phyloP scores from a whole-genome alignment of 2,888 invertebrate genomes.

The Fabriciana adippe region DNA sequence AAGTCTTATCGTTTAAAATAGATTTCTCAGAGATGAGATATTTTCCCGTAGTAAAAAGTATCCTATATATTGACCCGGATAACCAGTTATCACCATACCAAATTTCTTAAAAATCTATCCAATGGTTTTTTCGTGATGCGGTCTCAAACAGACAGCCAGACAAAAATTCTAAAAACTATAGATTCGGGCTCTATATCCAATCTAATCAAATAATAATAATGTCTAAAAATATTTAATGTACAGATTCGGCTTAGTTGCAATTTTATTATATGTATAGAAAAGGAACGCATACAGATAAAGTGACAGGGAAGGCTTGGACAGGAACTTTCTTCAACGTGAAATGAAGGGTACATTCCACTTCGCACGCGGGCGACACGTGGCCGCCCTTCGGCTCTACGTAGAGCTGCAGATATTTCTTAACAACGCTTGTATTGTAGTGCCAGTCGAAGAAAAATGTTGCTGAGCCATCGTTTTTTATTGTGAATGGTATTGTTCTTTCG shows the following conservation, averaged over 20 bases:
- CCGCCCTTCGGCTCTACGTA: conserved; percentile 65
- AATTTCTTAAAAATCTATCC: no score
- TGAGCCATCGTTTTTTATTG: conserved; percentile 70
- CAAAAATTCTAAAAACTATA: no score
- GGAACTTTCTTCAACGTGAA: conserved; percentile 69
- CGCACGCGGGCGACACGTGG: conserved; percentile 60
- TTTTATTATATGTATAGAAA: neutral
- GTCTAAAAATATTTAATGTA: no score
- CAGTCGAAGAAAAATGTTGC: conserved; percentile 73
- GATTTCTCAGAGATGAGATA: no score
- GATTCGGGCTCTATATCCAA: no score
- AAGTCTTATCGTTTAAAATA: no score
- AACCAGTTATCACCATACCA: no score
- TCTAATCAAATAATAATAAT: no score
- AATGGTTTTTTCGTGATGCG: no score
- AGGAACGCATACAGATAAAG: conserved; percentile 53
- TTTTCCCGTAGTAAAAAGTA: no score
- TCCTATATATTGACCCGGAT: no score
- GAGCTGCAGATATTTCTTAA: conserved; percentile 68
- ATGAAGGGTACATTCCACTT: conserved; percentile 60
- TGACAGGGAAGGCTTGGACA: conserved; percentile 66
- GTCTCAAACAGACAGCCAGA: no score
- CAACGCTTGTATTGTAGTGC: conserved; percentile 56
- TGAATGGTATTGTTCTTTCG: conserved; percentile 66
- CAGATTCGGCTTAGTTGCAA: neutral